Conservation (phyloP, 2,888 invertebrate species). For the Apoda limacodes region DNA sequence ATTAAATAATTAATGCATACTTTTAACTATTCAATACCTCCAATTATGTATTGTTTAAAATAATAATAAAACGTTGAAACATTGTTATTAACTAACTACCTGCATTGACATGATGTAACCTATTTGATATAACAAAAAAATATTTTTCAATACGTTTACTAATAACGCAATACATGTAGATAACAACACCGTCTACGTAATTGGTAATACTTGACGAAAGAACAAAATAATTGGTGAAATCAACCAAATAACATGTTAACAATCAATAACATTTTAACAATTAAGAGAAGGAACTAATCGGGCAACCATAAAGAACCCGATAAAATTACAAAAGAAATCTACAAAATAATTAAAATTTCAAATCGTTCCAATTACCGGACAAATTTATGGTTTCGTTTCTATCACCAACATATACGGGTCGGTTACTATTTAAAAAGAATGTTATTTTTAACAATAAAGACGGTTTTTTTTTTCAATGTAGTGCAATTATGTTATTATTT, state of each 20-base stretch:
- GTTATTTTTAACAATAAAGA: background rate
- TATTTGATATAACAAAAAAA: too few species aligned
- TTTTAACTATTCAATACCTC: too few species aligned
- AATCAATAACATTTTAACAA: slow-evolving; percentile 58
- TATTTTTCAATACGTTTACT: too few species aligned
- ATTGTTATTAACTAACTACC: too few species aligned
- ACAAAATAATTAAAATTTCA: slow-evolving; percentile 63
- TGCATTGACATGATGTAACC: too few species aligned
- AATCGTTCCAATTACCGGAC: slow-evolving; percentile 58
- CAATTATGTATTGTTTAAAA: too few species aligned
- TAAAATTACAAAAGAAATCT: slow-evolving; percentile 66
- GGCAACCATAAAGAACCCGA: slow-evolving; percentile 50
- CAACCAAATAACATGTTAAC: slow-evolving; percentile 53
- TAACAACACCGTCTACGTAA: slow-evolving; percentile 24
- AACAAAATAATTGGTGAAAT: slow-evolving; percentile 47
- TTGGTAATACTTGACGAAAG: slow-evolving; percentile 10
- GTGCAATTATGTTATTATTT: slow-evolving; percentile 27
- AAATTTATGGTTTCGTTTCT: slow-evolving; percentile 40
- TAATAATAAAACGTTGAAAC: too few species aligned
- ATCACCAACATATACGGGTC: slow-evolving; percentile 2
- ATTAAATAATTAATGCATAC: too few species aligned
- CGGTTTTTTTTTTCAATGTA: slow-evolving; percentile 22
- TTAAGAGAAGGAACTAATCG: slow-evolving; percentile 55
- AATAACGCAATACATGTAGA: too few species aligned
- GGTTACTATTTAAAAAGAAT: slow-evolving; percentile 22